Base-by-base conservation (phyloP, 1,140 invertebrate genomes). In the Drosophila prosaltans region DNA sequence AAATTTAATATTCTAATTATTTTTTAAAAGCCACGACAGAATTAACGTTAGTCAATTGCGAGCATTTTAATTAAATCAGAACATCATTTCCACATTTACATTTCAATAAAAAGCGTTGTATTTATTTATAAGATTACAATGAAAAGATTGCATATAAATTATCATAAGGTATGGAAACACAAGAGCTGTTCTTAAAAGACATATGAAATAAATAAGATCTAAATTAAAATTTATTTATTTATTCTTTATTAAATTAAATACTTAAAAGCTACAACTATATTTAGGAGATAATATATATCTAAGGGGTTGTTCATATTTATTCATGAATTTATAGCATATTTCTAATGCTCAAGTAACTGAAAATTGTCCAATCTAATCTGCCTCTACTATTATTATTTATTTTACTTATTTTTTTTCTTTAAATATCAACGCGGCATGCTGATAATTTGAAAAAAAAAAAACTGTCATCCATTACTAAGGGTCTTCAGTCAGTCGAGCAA, bases 321-420 rank as follows among this genome's bases (percentile, higher is more conserved):
- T 90, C 66, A 69, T 69, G 59, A 72, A 81, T 66, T 69, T 63
- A 67, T 65, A 59, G 75, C 72, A 54, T 76, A 74, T 59, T 61
- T 73, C 90, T 92, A 90, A 88, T 75, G 91, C 91, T 92, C 91
- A 92, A 92, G 91, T 76, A 80, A 91, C 75, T 81, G 91, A 92
- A 92, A 82, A 41, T 66, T 59, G 60, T n/a, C 36, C 39, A 30
- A 48, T 62, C 65, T 39, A 67, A 61, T 72, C 63, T 66, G 65
- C 62, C 59, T 32, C 69, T 62, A 65, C 48, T 45, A 69, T 24
- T 69, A 60, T 57, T 45, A 45, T 72, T 41, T 65, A 70, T 78
- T 64, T 51, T 36, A 36, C 32, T 3, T 30, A 2, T 30, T 66
- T 54, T 41, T 63, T 65, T 41, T 59, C 45, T 39, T 40, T 41